Evolutionary conservation across 1,140 invertebrate species (phyloP), one percentile per base, ranked within the genome.

Genomic region (Habropoda laboriosa): DNA sequence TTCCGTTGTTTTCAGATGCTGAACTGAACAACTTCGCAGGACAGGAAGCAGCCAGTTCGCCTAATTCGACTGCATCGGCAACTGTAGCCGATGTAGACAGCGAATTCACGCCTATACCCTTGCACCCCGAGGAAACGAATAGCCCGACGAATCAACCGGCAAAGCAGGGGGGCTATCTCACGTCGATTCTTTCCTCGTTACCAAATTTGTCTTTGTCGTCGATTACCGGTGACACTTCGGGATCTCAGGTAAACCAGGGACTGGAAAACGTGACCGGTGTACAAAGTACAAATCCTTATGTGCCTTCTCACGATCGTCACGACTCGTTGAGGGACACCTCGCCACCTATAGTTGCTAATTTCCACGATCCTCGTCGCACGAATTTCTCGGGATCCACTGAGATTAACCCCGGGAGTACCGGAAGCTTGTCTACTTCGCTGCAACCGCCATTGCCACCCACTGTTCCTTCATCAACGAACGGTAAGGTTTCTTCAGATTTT

Each of bases 131-230:
- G 8, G 71, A 81, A 2, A 55, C 5, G 0, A 89, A 87, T n/a
- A 79, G 76, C 38, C 61, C 84, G 24, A 16, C 67, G 24, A 73
- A 35, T 55, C 87, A 89, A n/a, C 70, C 87, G 12, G 77, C 75
- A 49, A 91, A 88, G 45, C 88, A 88, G 57, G 80, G 92, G 57
- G 80, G 92, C 45, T 92, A 92, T 45, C 89, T 93, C 45, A 90
- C 91, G 8, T 92, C 92, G 3, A 90, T 93, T 27, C 67, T 92
- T 0, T 93, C 92, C 1, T 92, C 92, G 5, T 53, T 93, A 38
- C 91, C 91, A 13, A 92, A 91, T 70, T 81, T 92, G 38, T 90
- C 91, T 1, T 60, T 92, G 32, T 87, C 89, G 18, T 86, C 89
- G 12, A 89, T 73, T 49, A 91, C 82, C 76, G 81, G 70, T 30